Base-by-base conservation (phyloP, 2,797 vertebrate species). In the Gallinago stenura region DNA sequence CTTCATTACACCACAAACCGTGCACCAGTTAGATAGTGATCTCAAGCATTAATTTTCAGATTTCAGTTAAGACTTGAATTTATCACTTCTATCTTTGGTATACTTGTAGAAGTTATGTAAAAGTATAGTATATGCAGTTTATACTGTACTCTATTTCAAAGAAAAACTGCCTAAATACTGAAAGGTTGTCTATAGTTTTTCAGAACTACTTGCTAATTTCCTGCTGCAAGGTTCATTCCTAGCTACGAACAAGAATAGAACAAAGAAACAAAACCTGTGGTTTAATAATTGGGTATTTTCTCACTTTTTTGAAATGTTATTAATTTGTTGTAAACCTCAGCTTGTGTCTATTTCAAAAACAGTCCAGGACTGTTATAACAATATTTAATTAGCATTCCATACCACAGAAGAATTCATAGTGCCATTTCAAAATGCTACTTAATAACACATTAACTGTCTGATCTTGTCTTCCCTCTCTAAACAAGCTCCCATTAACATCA, bases 141-240 rank as follows among this genome's bases (percentile, higher is more conserved):
- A 25, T 20, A 51, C 15, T 75, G 22, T 31, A 26, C 17, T 17
- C 26, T 35, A 69, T 64, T 81, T 81, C 21, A 37, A 69, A 72
- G 50, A 78, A 90, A 93, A 83, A 3, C 25, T 86, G 58, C 10
- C 39, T 78, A 61, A 93, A 77, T 53, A 61, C 26, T 60, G 54
- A 92, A 83, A 89, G 43, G 41, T 78, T 85, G 60, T 92, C 83
- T 30, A 41, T 82, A 28, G 76, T 80, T 89, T 89, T 95, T 45
- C 41, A 71, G 78, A 82, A 41, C 13, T 80, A 71, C n/a, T 72
- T 12, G 7, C 6, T 31, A 83, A 78, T 79, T 78, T 80, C 28
- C 82, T 48, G 17, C 21, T 66, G 22, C 28, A 53, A 76, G 13
- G 4, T 82, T 94, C 15, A 65, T 83, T 75, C 17, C 31, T 78